Evolutionary conservation across 2,113 vertebrate species (phyloP).

Genomic region (Falcunculus frontatus): DNA sequence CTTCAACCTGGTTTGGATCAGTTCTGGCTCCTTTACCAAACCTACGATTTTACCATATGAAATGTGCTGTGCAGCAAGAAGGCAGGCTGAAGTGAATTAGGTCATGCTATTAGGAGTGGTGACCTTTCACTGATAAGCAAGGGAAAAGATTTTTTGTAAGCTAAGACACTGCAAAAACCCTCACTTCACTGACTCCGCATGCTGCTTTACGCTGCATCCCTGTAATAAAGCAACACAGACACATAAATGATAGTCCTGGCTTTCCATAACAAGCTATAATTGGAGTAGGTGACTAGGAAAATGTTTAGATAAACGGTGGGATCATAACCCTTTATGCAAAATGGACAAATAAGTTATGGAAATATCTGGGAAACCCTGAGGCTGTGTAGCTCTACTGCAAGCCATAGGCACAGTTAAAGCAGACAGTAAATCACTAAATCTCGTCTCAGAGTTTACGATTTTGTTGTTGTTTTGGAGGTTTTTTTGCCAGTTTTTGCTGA

Average conservation of each 20-base stretch:
- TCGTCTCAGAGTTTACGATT: conserved; percentile 5
- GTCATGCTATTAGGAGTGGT: neutral
- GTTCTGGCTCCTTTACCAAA: neutral
- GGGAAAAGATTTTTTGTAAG: neutral
- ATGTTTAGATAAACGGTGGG: conserved; percentile 34
- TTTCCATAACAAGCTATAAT: conserved; percentile 30
- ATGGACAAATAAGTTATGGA: conserved; percentile 1
- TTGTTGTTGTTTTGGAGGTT: neutral
- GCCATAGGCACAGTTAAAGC: neutral
- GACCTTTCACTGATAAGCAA: neutral
- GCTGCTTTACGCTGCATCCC: neutral
- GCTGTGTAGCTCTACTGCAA: neutral
- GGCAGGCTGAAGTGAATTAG: neutral
- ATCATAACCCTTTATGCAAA: conserved; percentile 20
- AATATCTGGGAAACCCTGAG: neutral
- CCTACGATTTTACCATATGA: neutral
- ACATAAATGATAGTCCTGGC: neutral
- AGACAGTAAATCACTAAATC: neutral
- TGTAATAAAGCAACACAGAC: neutral
- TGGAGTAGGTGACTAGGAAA: conserved; percentile 31
- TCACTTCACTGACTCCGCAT: neutral
- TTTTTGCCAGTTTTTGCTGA: neutral
- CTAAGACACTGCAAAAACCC: neutral
- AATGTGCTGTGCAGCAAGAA: neutral
- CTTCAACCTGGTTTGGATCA: neutral